phyloP scores from a whole-genome alignment of 2,797 vertebrate genomes.

The Gambelia wislizenii region DNA sequence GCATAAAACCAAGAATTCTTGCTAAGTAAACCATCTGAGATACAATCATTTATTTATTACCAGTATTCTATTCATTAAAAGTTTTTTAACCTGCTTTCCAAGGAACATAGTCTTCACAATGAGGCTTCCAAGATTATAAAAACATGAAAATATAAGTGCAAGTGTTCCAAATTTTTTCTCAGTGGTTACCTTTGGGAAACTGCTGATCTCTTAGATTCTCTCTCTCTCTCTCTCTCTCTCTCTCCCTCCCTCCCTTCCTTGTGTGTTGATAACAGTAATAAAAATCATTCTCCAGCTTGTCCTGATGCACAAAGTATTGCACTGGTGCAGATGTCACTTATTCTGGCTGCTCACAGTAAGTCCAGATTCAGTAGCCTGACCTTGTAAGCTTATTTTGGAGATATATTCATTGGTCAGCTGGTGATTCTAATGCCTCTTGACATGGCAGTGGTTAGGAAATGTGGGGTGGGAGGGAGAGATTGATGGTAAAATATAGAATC shows the following conservation, averaged over 20 bases:
- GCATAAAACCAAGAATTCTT: too few relatives aligned
- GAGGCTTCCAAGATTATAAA: background rate
- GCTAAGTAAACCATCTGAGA: background rate
- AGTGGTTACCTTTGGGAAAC: background rate
- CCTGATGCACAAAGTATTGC: background rate
- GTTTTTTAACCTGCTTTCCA: background rate
- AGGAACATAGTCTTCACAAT: background rate
- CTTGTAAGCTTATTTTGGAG: background rate
- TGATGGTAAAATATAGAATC: background rate
- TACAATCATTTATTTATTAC: background rate
- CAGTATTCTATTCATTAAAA: background rate
- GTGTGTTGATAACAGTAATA: background rate
- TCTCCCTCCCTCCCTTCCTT: background rate
- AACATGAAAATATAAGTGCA: background rate
- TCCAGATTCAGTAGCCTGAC: background rate
- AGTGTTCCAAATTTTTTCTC: background rate
- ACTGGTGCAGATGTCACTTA: background rate
- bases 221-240: too few relatives aligned
- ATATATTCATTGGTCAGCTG: background rate
- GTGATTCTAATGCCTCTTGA: background rate
- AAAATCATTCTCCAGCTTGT: background rate
- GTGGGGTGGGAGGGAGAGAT: too few relatives aligned
- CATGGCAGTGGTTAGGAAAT: background rate
- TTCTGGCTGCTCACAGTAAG: background rate
- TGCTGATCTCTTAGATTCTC: background rate